Evolutionary conservation across 2,113 vertebrate genomes (phyloP).

Genomic region (Dromaius novaehollandiae): DNA sequence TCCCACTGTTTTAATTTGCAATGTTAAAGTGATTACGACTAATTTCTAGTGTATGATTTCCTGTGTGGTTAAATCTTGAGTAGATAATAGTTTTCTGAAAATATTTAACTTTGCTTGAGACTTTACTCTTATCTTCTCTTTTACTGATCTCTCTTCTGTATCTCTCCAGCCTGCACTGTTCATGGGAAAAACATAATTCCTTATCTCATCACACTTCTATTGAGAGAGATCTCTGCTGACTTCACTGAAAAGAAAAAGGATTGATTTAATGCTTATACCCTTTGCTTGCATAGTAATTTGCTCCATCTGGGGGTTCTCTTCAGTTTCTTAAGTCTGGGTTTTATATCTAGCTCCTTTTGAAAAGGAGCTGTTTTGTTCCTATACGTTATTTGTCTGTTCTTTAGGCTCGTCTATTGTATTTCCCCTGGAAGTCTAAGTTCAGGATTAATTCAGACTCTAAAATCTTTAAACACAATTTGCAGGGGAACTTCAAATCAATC

Average conservation of each 20-base stretch:
- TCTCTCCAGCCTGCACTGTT: background rate
- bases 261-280: background rate
- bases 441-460: background rate
- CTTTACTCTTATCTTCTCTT: background rate
- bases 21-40: background rate
- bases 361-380: background rate
- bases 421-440: background rate
- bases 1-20: background rate
- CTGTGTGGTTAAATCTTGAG: background rate
- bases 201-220: slow-evolving; percentile 4
- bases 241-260: background rate
- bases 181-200: background rate
- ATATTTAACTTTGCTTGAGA: background rate
- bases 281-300: background rate
- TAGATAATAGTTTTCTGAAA: background rate
- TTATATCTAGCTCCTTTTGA: background rate
- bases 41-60: background rate
- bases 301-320: background rate
- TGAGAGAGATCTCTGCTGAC: background rate
- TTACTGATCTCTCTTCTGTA: background rate
- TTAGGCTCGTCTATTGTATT: rapidly evolving
- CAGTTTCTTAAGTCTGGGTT: background rate
- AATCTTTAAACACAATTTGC: background rate
- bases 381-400: background rate
- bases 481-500: background rate